Evolutionary conservation across 1,140 invertebrate genomes (phyloP).

Genomic region (Drosophila azteca): DNA sequence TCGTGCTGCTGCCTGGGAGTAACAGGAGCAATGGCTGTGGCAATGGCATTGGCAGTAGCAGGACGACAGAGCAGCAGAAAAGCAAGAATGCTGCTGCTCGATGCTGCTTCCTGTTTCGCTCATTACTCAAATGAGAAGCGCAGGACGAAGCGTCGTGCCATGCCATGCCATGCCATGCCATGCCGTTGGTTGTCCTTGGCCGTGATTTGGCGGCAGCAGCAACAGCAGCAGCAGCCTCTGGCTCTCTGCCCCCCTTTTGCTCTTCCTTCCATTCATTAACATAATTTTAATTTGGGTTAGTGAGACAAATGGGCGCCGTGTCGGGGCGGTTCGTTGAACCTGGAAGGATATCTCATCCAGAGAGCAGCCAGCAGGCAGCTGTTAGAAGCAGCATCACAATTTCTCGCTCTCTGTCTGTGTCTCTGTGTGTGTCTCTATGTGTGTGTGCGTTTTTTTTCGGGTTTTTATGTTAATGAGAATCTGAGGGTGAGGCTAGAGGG

Average conservation of each 20-base stretch:
- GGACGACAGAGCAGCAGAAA: slow-evolving; percentile 35
- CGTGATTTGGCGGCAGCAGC: slow-evolving; percentile 62
- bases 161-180: neutral
- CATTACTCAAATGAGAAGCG: slow-evolving; percentile 77
- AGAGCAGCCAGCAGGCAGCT: slow-evolving; percentile 50
- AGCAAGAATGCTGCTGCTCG: slow-evolving; percentile 23
- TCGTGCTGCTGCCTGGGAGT: neutral
- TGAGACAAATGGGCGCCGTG: slow-evolving; percentile 68
- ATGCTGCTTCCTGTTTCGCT: slow-evolving; percentile 42
- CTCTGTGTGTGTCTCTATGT: neutral
- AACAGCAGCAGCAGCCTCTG: slow-evolving; percentile 10
- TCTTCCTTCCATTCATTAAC: slow-evolving; percentile 75
- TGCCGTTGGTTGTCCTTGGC: slow-evolving; percentile 77
- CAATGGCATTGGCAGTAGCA: slow-evolving; percentile 57
- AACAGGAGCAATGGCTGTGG: slow-evolving; percentile 29
- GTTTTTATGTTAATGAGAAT: slow-evolving; percentile 77
- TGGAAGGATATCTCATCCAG: slow-evolving; percentile 39
- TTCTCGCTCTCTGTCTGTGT: neutral
- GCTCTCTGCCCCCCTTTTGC: slow-evolving; percentile 15
- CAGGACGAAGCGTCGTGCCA: slow-evolving; percentile 42
- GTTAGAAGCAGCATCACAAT: slow-evolving; percentile 70
- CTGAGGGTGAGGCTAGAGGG: slow-evolving; percentile 9
- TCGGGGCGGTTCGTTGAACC: slow-evolving; percentile 68
- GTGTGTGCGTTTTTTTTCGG: slow-evolving; percentile 24
- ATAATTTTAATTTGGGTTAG: slow-evolving; percentile 84